Base-by-base conservation (phyloP, 1,140 invertebrate genomes). In the Aphidius gifuensis region DNA sequence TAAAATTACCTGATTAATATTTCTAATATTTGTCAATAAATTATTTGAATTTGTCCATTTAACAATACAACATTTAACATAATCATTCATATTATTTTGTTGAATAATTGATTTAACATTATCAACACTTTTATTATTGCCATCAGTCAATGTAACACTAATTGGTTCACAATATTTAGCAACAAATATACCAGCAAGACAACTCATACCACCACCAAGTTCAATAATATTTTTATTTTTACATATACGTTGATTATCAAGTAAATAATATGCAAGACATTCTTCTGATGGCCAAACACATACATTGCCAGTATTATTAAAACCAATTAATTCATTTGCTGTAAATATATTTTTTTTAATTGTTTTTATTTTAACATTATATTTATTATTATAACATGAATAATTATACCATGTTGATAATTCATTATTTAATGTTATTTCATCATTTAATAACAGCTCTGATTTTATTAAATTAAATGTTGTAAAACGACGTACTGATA, bases 211-310 rank as follows among this genome's bases (percentile, higher is more conserved):
- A 9, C 91, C 92, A 5, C 92, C 92, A 40, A 94, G 77, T 75
- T 94, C 92, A 68, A 92, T 80, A 4, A 94, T 85, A 66, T 77
- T 84, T 72, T 88, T 88, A 63, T 83, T 82, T 4, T 83, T 76
- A 71, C 92, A 93, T 21, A 87, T 74, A 5, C 83, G 66, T 46
- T 83, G 76, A 74, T 93, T 89, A 65, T 85, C 84, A 44, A 92
- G 78, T 62, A 88, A 83, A 74, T 91, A 89, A 69, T 90, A 89
- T 3, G 90, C 85, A 39, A 95, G 75, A 7, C 92, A 88, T 78
- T 94, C 92, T 78, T 94, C 92, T 5, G 92, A 92, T 8, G 92
- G 92, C 92, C 92, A 95, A 3, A 94, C 87, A 80, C 92, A 93
- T 4, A 94, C 86, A 78, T 94, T 94, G n/a, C 92, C 92, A 2